phyloP scores from a whole-genome alignment of 2,113 vertebrate species.

The Urocynchramus pylzowi region DNA sequence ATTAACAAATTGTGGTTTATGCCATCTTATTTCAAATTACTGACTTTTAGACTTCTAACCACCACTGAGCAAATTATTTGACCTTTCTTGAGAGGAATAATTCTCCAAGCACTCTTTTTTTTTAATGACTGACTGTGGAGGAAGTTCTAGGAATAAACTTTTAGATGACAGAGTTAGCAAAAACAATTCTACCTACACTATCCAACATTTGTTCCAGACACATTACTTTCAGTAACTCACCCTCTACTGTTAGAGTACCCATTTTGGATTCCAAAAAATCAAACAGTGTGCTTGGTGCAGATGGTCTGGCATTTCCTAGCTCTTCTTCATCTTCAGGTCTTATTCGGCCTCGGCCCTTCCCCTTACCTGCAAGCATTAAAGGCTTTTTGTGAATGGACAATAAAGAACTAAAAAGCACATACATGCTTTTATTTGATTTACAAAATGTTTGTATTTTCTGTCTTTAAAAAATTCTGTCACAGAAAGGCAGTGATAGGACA shows the following conservation, averaged over 20 bases:
- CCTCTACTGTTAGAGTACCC: constrained; percentile 88
- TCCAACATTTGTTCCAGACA: not conserved
- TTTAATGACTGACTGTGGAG: not conserved
- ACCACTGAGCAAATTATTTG: not conserved
- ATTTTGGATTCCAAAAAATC: constrained; percentile 97
- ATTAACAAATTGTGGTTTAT: not conserved
- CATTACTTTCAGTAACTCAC: constrained; percentile 66
- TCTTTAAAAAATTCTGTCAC: not conserved
- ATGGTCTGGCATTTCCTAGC: constrained; percentile 84
- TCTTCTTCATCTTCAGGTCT: constrained; percentile 88
- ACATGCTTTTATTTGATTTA: not conserved
- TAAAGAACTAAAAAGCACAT: not conserved
- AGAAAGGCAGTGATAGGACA: not conserved
- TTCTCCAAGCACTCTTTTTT: not conserved
- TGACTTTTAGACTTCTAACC: not conserved
- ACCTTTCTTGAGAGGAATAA: not conserved
- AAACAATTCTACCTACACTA: not conserved
- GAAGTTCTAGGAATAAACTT: not conserved
- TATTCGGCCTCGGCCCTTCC: constrained; percentile 85
- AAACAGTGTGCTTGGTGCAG: constrained; percentile 93
- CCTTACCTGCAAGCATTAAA: constrained; percentile 75
- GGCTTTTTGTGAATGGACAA: not conserved
- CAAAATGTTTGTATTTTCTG: not conserved
- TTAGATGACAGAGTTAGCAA: not conserved
- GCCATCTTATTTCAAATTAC: not conserved